A percentile compares a stretch with the other conserved stretches of the same genome.
phyloP scores from a whole-genome alignment of 2,113 vertebrate genomes.

The Amblyornis subalaris region DNA sequence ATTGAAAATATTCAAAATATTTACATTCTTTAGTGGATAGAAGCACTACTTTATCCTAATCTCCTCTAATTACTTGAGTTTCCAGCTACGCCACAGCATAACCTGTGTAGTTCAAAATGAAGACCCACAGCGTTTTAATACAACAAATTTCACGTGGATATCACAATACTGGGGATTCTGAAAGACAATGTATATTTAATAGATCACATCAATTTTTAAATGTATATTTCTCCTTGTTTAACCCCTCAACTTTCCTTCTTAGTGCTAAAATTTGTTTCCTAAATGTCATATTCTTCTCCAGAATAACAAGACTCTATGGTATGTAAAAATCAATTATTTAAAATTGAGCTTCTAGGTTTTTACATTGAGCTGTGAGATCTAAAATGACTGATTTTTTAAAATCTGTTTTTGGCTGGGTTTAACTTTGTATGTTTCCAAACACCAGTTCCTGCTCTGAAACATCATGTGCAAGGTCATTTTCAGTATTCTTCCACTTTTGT shows the following conservation, averaged over 20 bases:
- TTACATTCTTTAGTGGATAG: constrained; percentile 55
- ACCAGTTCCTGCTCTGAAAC: neutral
- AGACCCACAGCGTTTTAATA: neutral
- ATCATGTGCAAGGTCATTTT: neutral
- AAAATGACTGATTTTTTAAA: neutral
- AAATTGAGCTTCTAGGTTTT: neutral
- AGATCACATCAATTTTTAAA: neutral
- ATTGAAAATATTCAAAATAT: constrained; percentile 64
- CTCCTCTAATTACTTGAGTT: constrained; percentile 45
- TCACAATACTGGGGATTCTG: neutral
- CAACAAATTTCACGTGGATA: neutral
- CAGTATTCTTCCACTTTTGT: neutral
- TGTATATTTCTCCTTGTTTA: neutral
- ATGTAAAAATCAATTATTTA: neutral
- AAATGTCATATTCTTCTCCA: neutral
- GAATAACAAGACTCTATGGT: neutral
- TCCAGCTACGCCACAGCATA: neutral
- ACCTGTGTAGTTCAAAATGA: neutral
- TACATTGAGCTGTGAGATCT: neutral
- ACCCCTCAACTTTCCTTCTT: neutral
- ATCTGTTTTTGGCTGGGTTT: neutral
- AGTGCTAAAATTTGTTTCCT: neutral
- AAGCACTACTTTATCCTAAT: constrained; percentile 50
- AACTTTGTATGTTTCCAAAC: neutral
- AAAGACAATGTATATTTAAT: neutral